Percentiles rank a stretch among this genome's conserved stretches.
phyloP scores from a whole-genome alignment of 30 jellyfish, hydroid and myxozoan genomes.

The Clytia hemisphaerica region DNA sequence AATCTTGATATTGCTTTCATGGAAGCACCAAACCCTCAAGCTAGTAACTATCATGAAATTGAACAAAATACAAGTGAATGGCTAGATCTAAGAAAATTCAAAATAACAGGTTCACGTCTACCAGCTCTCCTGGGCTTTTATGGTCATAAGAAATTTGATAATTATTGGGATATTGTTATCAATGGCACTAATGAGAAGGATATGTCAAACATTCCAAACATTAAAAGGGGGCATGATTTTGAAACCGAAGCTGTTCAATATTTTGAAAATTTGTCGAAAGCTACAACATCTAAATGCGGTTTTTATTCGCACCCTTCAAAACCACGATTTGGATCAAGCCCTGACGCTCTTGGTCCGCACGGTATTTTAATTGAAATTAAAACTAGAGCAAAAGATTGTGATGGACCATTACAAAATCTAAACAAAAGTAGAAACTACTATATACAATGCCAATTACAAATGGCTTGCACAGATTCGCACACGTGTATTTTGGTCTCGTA shows the following conservation, averaged over 20 bases:
- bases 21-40: not conserved
- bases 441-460: slow-evolving; percentile 11
- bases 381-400: slow-evolving; percentile 7
- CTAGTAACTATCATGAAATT: not conserved
- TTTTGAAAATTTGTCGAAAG: not conserved
- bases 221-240: not conserved
- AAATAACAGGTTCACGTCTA: not conserved
- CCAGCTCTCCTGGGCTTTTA: not conserved
- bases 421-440: not conserved
- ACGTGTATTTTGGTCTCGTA: not conserved
- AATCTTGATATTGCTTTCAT: not conserved
- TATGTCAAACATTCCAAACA: not conserved
- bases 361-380: slow-evolving; percentile 3
- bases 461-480: slow-evolving; percentile 6
- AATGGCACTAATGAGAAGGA: not conserved
- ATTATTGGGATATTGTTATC: not conserved
- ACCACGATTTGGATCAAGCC: slow-evolving; percentile 10
- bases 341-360: slow-evolving; percentile 15
- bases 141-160: not conserved
- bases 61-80: not conserved
- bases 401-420: slow-evolving; percentile 3
- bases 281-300: slow-evolving; percentile 13
- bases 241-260: not conserved
- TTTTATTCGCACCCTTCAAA: slow-evolving; percentile 1
- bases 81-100: not conserved